Conservation (phyloP, 2,113 vertebrate genomes). For the Paratilapia polleni region DNA sequence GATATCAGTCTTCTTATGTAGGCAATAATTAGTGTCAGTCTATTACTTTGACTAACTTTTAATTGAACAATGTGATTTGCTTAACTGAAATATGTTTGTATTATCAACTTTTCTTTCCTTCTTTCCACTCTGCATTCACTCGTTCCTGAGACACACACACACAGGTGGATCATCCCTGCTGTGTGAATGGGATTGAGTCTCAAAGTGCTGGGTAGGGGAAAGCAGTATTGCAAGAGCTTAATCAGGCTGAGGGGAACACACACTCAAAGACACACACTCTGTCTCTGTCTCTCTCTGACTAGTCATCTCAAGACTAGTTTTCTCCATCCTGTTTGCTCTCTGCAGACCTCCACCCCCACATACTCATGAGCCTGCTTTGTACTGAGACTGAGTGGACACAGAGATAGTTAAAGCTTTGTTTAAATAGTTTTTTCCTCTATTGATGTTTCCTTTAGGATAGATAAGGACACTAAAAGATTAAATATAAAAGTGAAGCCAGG, state of each 20-base stretch:
- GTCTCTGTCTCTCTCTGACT: neutral
- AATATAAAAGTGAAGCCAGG: neutral
- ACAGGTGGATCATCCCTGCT: constrained; percentile 36
- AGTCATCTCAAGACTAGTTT: constrained; percentile 45
- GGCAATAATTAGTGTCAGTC: neutral
- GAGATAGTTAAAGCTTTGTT: constrained; percentile 19
- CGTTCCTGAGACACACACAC: constrained; percentile 7
- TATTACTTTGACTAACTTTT: neutral
- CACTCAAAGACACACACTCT: constrained; percentile 22
- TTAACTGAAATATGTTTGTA: neutral
- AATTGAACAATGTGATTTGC: neutral
- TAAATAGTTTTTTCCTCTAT: neutral
- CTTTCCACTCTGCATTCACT: neutral
- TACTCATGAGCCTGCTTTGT: constrained; percentile 16
- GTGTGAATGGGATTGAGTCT: constrained; percentile 37
- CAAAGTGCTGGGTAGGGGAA: constrained; percentile 54
- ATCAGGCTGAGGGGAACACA: constrained; percentile 53
- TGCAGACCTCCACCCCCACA: constrained; percentile 53
- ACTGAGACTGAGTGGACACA: constrained; percentile 11
- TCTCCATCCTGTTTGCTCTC: constrained; percentile 64
- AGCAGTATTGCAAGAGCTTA: constrained; percentile 61
- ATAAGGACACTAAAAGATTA: neutral
- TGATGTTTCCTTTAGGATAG: neutral
- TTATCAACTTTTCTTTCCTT: neutral
- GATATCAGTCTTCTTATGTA: neutral